A percentile compares a stretch with the other conserved stretches of the same genome.
Conservation (phyloP, 2,797 vertebrate species). For the Carapus acus region DNA sequence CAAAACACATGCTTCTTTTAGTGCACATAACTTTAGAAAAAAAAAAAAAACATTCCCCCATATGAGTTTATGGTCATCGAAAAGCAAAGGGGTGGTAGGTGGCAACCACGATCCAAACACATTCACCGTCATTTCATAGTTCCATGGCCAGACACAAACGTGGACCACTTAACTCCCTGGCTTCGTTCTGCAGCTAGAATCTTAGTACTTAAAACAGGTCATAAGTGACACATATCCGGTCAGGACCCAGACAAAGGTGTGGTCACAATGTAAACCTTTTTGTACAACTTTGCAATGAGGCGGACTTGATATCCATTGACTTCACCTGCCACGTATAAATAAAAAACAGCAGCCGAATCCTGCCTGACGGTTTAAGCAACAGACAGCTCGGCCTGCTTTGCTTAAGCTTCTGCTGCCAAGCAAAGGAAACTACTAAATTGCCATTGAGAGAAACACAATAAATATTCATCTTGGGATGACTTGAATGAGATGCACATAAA, state of each 20-base stretch:
- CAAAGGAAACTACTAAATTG: slow-evolving; percentile 44
- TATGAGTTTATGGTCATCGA: slow-evolving; percentile 49
- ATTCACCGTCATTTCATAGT: slow-evolving; percentile 1
- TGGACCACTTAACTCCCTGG: slow-evolving; percentile 27
- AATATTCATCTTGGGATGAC: slow-evolving; percentile 38
- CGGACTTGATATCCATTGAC: slow-evolving; percentile 36
- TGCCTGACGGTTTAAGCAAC: slow-evolving; percentile 44
- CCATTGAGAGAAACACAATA: slow-evolving; percentile 38
- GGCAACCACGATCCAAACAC: slow-evolving; percentile 21
- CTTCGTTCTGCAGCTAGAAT: slow-evolving; percentile 38
- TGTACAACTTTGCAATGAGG: slow-evolving; percentile 9
- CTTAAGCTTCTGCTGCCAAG: slow-evolving; percentile 36
- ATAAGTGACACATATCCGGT: slow-evolving; percentile 27
- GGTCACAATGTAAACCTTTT: slow-evolving; percentile 2
- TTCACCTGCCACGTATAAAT: slow-evolving; percentile 41
- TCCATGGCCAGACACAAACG: slow-evolving; percentile 1
- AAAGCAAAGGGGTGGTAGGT: slow-evolving; percentile 36
- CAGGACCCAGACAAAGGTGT: slow-evolving; percentile 1
- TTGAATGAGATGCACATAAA: slow-evolving; percentile 54
- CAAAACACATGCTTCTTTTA: slow-evolving; percentile 71
- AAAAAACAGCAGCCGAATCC: slow-evolving; percentile 70
- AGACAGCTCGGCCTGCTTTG: slow-evolving; percentile 42
- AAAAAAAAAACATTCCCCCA: slow-evolving; percentile 29
- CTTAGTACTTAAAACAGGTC: slow-evolving; percentile 17
- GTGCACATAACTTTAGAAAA: slow-evolving; percentile 68